Evolutionary conservation across 2,797 vertebrate species (phyloP), one percentile per base, ranked within the genome.

Genomic region (Mastacembelus armatus): DNA sequence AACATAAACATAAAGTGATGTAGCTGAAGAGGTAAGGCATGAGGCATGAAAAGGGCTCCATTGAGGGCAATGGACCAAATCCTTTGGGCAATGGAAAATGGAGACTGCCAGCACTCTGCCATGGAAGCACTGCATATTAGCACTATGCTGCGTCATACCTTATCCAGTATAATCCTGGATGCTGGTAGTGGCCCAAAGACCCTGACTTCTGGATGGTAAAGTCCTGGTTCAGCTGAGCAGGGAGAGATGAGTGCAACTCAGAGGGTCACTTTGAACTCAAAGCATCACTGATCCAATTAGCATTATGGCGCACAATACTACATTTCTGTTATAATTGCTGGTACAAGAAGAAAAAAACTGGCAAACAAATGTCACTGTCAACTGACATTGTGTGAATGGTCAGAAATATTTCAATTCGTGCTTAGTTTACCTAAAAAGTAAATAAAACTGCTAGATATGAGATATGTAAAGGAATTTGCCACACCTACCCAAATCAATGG

Each of bases 111-210:
- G 96, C 95, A 97, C 95, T 94, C 94, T 96, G 95, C 94, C 92
- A 95, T 95, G 93, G 94, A 96, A 94, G 95, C 93, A 93, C 94
- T 94, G 94, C 94, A 90, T 93, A 91, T 94, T 91, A 93, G 92
- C 74, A 81, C 95, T 95, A 93, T 92, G 93, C 94, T 93, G 89
- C 93, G 89, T 93, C 96, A 93, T 98, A 98, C 97, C 96, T 98
- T 94, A 97, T 98, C 97, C 96, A 98, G 94, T 92, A 96, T 94
- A 98, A 95, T 94, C 95, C 96, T 95, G 95, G 95, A 94, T 96
- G 95, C 81, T 96, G 95, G 94, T 92, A 91, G 94, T 95, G 96
- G 94, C 95, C 96, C 96, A 98, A 94, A 95, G 96, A 97, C 93
- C 95, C 96, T 95, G 96, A 97, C 94, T 96, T 95, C 95, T 96